Conservation (phyloP, 2,888 invertebrate species). For the Metacarcinus magister region DNA sequence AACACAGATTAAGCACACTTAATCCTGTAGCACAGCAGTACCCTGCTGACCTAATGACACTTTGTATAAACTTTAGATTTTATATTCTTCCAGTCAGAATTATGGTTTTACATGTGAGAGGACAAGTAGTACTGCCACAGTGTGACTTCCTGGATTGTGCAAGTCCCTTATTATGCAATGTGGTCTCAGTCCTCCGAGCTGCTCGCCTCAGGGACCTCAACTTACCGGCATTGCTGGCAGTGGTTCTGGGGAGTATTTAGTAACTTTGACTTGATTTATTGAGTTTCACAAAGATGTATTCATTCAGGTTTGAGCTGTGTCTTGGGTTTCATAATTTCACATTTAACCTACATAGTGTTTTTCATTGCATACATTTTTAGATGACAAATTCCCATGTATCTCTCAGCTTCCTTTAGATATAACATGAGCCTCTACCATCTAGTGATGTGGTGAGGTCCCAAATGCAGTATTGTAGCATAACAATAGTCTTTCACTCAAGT, state of each 20-base stretch:
- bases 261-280: conserved; percentile 20
- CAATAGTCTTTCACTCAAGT: background rate
- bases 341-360: background rate
- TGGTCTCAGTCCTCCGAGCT: background rate
- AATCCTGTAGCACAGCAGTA: conserved; percentile 60
- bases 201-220: background rate
- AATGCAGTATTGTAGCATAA: conserved; percentile 7
- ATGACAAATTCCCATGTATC: background rate
- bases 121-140: conserved; percentile 65
- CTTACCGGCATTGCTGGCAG: conserved; percentile 64
- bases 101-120: conserved; percentile 4
- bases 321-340: background rate
- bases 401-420: background rate
- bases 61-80: conserved; percentile 3
- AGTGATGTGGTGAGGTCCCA: conserved; percentile 17
- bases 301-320: conserved; percentile 31
- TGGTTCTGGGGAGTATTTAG: conserved; percentile 69
- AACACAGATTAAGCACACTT: conserved; percentile 65
- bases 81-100: conserved; percentile 9
- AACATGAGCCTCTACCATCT: background rate
- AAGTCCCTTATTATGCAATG: conserved; percentile 61
- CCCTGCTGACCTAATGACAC: conserved; percentile 58
- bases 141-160: conserved; percentile 39
- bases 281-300: background rate
- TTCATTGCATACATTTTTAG: background rate